A percentile compares a stretch with the other conserved stretches of the same genome.
Conservation (phyloP, 53 echinoderm and acorn worm species). For the Glandiceps talaboti region DNA sequence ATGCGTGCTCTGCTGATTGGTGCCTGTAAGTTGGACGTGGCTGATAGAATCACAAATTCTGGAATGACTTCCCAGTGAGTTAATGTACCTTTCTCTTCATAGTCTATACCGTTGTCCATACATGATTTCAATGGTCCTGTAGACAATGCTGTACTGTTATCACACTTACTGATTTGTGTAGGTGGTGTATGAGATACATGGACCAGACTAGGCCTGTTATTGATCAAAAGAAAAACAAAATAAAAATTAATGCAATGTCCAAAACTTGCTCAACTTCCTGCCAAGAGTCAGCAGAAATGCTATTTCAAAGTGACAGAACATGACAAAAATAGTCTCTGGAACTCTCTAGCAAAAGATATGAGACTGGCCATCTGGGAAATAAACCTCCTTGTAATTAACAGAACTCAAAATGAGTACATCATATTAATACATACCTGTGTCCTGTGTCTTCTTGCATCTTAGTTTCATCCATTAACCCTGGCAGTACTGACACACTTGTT, state of each 20-base stretch:
- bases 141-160: neutral
- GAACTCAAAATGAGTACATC: too few relatives aligned
- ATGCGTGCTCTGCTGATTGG: constrained; percentile 23
- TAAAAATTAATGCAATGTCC: too few relatives aligned
- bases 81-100: neutral
- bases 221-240: too few relatives aligned
- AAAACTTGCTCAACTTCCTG: too few relatives aligned
- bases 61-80: constrained; percentile 35
- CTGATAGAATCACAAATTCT: constrained; percentile 27
- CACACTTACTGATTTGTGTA: constrained; percentile 26
- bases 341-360: too few relatives aligned
- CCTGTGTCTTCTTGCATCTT: neutral
- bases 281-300: too few relatives aligned
- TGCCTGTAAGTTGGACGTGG: constrained; percentile 9
- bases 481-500: neutral
- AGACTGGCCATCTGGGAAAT: too few relatives aligned
- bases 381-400: too few relatives aligned
- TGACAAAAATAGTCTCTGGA: too few relatives aligned
- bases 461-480: neutral
- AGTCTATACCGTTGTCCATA: neutral
- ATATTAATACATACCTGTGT: too few relatives aligned
- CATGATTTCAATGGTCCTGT: neutral
- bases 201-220: too few relatives aligned
- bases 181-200: constrained; percentile 52
- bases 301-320: too few relatives aligned